phyloP scores from a whole-genome alignment of 2,888 invertebrate species.

The Theretra japonica region DNA sequence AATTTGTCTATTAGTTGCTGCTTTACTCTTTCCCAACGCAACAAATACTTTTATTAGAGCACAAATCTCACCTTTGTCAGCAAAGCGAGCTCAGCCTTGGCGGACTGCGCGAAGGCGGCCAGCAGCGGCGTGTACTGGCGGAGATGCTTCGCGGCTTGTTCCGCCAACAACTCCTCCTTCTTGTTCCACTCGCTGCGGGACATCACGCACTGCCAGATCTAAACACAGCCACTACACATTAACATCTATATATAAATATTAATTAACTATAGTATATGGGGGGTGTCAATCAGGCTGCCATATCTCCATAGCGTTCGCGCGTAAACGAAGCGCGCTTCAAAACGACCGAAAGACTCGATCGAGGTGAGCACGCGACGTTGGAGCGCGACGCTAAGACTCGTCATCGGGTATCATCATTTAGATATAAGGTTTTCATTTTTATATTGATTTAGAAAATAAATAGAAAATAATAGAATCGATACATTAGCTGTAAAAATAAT shows the following conservation, averaged over 20 bases:
- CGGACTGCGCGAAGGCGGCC: conserved; percentile 93
- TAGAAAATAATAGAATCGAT: too few relatives aligned
- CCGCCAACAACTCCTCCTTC: conserved; percentile 98
- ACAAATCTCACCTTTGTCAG: conserved; percentile 87
- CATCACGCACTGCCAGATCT: conserved; percentile 98
- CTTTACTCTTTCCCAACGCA: background rate
- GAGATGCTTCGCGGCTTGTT: conserved; percentile 96
- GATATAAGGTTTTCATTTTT: conserved; percentile 10
- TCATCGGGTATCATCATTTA: conserved; percentile 83
- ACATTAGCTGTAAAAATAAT: too few relatives aligned
- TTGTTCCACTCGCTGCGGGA: conserved; percentile 99
- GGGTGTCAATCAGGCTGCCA: conserved; percentile 70
- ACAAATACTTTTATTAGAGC: background rate
- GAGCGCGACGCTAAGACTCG: conserved; percentile 73
- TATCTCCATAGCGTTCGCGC: conserved; percentile 63
- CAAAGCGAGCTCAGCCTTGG: conserved; percentile 94
- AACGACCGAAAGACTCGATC: conserved; percentile 66
- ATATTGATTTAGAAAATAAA: too few relatives aligned
- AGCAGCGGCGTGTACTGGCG: conserved; percentile 94
- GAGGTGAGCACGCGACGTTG: conserved; percentile 46
- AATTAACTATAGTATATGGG: background rate
- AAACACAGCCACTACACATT: conserved; percentile 33
- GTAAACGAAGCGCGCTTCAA: conserved; percentile 45
- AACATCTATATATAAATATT: conserved; percentile 14
- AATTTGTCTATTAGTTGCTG: too few relatives aligned